Evolutionary conservation across 2,888 invertebrate species (phyloP), one percentile per base, ranked within the genome.

Genomic region (Anoplius nigerrimus): DNA sequence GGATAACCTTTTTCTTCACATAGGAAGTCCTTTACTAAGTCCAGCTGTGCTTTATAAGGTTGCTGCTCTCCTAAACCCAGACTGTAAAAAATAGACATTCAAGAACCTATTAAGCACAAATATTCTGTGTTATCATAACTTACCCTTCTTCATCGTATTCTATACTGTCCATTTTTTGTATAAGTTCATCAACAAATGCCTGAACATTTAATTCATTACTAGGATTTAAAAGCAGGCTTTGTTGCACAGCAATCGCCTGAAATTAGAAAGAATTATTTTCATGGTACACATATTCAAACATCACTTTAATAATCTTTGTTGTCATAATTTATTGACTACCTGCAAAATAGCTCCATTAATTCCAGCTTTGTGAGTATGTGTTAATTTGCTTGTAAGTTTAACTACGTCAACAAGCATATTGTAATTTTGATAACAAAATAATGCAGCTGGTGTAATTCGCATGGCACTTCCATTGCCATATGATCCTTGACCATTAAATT

Each of bases 381-480:
- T 95, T 13, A 95, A 84, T 78, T 89, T 82, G 0, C 94, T 90
- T 3, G 89, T 87, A 70, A 90, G 86, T 65, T 80, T 89, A 0
- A 91, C 91, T 22, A 90, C 87, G 22, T 92, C 89, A 15, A 92
- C 73, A 82, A 93, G 88, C 27, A 82, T 82, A 54, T 90, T 83
- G 65, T 90, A 90, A 72, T 91, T 88, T 64, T 90, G 88, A 66
- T 90, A 89, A 74, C 89, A 92, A 85, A 91, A 94, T 53, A 95
- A 86, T 0, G 93, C 91, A 48, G 93, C 87, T 1, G 95, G 95
- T 21, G 93, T 89, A 24, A 94, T 90, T 79, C 95, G 89, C 94
- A 95, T 95, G 0, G 94, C 94, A 53, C 93, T 94, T 0, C 95
- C 95, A 88, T 95, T 95, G n/a, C 95, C 95, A 88, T 90, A 94